phyloP scores from a whole-genome alignment of 2,797 vertebrate genomes.

The Halcyon smyrnensis region DNA sequence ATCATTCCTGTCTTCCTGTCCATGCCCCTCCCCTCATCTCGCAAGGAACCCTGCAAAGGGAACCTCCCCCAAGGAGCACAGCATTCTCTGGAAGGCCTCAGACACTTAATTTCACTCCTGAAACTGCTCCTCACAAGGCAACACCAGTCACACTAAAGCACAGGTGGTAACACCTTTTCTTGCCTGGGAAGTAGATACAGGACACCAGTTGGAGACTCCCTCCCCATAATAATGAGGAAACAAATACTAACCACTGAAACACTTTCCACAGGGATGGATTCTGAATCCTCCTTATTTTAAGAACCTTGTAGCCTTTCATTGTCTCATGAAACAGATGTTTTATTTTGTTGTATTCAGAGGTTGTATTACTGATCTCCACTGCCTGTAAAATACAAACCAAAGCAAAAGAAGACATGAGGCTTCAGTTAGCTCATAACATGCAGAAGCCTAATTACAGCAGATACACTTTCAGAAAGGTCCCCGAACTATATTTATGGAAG shows the following conservation, averaged over 20 bases:
- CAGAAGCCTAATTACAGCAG: not conserved
- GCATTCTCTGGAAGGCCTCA: not conserved
- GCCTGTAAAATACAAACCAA: conserved; percentile 63
- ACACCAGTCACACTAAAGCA: not conserved
- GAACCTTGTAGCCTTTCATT: conserved; percentile 79
- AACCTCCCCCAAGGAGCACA: not conserved
- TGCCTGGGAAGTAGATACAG: not conserved
- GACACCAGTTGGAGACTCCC: not conserved
- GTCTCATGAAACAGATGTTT: conserved; percentile 80
- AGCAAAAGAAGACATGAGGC: not conserved
- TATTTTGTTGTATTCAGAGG: conserved; percentile 77
- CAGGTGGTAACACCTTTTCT: not conserved
- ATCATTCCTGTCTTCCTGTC: not conserved
- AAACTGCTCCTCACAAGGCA: not conserved
- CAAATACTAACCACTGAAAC: conserved; percentile 86
- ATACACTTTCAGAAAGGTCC: not conserved
- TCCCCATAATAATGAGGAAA: not conserved
- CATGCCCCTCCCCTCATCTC: not conserved
- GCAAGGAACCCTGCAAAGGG: not conserved
- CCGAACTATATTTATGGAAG: not conserved
- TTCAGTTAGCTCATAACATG: not conserved
- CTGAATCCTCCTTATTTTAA: conserved; percentile 83
- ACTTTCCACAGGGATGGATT: conserved; percentile 87
- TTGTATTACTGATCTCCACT: conserved; percentile 4
- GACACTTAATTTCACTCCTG: not conserved